Evolutionary conservation across 2,888 invertebrate genomes (phyloP), one percentile per base, ranked within the genome.

Genomic region (Hemaris fuciformis): DNA sequence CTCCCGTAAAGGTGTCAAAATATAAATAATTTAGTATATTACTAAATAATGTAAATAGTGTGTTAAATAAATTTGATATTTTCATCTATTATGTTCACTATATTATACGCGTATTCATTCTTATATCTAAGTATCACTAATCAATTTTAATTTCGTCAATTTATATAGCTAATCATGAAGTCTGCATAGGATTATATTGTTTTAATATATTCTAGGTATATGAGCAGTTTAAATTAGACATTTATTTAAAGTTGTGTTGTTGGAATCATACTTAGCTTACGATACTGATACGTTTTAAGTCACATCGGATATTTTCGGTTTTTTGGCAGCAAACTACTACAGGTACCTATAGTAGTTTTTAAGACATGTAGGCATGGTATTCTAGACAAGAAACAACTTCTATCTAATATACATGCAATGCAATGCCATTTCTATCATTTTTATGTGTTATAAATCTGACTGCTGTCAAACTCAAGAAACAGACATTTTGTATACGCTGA

Each of bases 11-110:
- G 78, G 83, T 87, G 86, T 81, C 85, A 84, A 84, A 53, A 79
- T 84, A 87, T 79, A 86, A 83, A 89, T 88, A 88, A 89, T 90
- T 90, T 91, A 91, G 91, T 91, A 89, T 88, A 90, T 91, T 90
- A 91, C 88, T 91, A 91, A 91, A 89, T 88, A 83, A 82, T 91
- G 91, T 91, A 90, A 88, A 90, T 90, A 90, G 77, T 73, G 79
- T 73, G 74, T 76, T 82, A 78, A 71, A 77, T 73, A 81, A 81
- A 79, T 77, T 82, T 80, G 73, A 81, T 85, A 84, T 79, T 83
- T 87, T 83, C 71, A 84, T 81, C 71, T 76, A 80, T 85, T 85
- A 76, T 72, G 78, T 90, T 85, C 79, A 84, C 80, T 59, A 73
- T 83, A 83, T n/a, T 81, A 75, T 79, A 77, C 77, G 81, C 78